These are phyloP conservation scores for Dryobates pubescens DNA, from an alignment of 2,797 vertebrate species.

Conservation along the genomic window DNA sequence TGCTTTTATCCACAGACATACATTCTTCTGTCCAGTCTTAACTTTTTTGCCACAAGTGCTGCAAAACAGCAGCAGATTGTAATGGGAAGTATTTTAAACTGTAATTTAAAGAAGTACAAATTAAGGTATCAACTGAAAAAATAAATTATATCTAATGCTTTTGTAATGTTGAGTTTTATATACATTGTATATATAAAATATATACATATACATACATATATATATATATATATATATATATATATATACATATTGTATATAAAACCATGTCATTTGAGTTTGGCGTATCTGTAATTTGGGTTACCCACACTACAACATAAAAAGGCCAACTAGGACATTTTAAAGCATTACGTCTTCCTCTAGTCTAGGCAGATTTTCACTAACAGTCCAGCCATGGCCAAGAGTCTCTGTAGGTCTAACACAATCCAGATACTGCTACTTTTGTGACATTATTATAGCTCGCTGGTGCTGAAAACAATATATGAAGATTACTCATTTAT, in stretches of 20 bases:
- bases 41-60: background rate
- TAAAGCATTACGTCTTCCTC: background rate
- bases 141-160: background rate
- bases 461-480: background rate
- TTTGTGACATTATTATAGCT: background rate
- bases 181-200: too few relatives aligned
- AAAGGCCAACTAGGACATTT: background rate
- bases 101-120: background rate
- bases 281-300: background rate
- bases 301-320: background rate
- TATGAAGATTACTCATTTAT: background rate
- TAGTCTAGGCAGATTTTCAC: slow-evolving; percentile 7
- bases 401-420: background rate
- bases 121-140: background rate
- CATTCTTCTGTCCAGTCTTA: background rate
- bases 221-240: too few relatives aligned
- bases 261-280: slow-evolving; percentile 1
- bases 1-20: background rate
- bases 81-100: background rate
- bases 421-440: background rate
- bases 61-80: background rate
- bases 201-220: too few relatives aligned
- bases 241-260: too few relatives aligned
- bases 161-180: background rate
- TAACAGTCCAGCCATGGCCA: background rate